Conservation (phyloP, 2,888 invertebrate species). For the Pseudococcus longispinus region DNA sequence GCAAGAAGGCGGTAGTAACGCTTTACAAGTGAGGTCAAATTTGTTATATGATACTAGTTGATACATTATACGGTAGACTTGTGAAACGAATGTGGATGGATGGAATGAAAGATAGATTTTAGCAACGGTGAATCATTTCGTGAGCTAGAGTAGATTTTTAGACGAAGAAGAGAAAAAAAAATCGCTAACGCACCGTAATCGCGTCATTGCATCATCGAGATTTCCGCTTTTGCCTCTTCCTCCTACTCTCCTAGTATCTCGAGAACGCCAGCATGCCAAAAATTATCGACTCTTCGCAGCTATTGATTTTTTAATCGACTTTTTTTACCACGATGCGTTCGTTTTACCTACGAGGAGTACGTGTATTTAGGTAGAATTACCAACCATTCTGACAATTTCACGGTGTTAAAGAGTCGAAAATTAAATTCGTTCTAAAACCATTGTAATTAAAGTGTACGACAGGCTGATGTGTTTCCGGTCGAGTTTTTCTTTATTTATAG, state of each 20-base stretch:
- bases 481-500: constrained; percentile 43
- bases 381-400: constrained; percentile 3
- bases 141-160: constrained; percentile 3
- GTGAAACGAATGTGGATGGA: constrained; percentile 28
- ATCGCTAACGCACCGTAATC: constrained; percentile 33
- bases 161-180: constrained; percentile 6
- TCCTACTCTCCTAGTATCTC: background rate
- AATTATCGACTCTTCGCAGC: background rate
- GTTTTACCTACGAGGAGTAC: background rate
- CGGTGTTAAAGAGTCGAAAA: constrained; percentile 28
- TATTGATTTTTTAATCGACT: constrained; percentile 16
- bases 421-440: constrained; percentile 21
- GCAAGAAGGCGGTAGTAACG: constrained; percentile 55
- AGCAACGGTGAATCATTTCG: constrained; percentile 46
- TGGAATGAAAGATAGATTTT: constrained; percentile 27
- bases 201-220: constrained; percentile 38
- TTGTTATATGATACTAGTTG: constrained; percentile 52
- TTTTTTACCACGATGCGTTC: background rate
- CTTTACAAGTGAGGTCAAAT: constrained; percentile 53
- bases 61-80: constrained; percentile 46
- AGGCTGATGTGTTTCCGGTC: constrained; percentile 35
- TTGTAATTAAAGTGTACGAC: constrained; percentile 44
- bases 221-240: background rate
- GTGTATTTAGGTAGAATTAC: constrained; percentile 3
- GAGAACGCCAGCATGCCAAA: background rate